Evolutionary conservation across 2,113 vertebrate species (phyloP), one percentile per base, ranked within the genome.

Genomic region (Ammodytes dubius): DNA sequence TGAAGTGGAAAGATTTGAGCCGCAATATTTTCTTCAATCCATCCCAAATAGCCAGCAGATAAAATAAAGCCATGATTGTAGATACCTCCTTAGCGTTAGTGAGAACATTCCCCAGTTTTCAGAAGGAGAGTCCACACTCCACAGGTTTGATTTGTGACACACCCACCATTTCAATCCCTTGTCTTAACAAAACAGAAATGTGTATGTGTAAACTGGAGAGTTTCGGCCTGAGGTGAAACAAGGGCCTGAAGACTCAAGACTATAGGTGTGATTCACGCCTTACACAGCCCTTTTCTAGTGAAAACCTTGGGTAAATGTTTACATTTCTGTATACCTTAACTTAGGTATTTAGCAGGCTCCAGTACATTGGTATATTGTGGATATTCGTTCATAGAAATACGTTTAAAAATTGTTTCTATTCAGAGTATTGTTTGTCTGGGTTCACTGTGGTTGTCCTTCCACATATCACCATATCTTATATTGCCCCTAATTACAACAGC

Each of bases 401-500:
- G 19, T 49, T 69, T 61, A 37, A 57, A 50, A 27, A 27, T 27
- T 74, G 11, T 42, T 46, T 74, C 64, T 47, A 45, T 68, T 27
- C 27, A 27, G 46, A 66, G 9, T 77, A 4, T 70, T 63, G 0
- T 70, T 70, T 65, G 7, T 56, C 37, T 47, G 35, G 1, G 58
- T 82, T 88, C 27, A 77, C 40, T 77, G 63, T 5, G 13, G 73
- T 77, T 50, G 6, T 60, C 47, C 6, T 78, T 60, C 66, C 35
- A 61, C 12, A 61, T 72, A 17, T 70, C 7, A 54, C 75, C 56
- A 47, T 81, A 74, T 78, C 49, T 60, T 40, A 50, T 65, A 71
- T 65, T 58, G 12, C 19, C 17, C 13, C 12, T 15, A 42, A 66
- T 69, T 45, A 75, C 37, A 19, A 57, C 10, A 70, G 42, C 75